Conservation (phyloP, 2,888 invertebrate genomes). For the Macaria liturata region DNA sequence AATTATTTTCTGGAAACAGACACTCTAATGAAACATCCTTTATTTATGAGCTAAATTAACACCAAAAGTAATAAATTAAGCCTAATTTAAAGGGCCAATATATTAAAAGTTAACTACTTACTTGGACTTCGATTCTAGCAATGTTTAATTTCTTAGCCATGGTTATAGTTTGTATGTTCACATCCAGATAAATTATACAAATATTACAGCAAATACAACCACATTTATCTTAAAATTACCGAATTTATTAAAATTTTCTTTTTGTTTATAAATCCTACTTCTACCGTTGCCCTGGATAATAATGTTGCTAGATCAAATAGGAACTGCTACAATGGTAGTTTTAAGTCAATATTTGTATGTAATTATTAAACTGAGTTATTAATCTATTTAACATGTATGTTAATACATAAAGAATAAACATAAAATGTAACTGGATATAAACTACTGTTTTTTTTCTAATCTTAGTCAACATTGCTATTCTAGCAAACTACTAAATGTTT, state of each 20-base stretch:
- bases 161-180: conserved; percentile 36
- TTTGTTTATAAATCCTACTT: conserved; percentile 80
- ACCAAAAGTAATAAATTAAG: no score
- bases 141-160: conserved; percentile 30
- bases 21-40: not conserved
- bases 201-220: conserved; percentile 50
- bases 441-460: no score
- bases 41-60: no score
- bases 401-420: no score
- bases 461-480: no score
- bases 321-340: conserved; percentile 1
- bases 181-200: conserved; percentile 28
- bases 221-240: conserved; percentile 26
- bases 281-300: conserved; percentile 79
- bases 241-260: conserved; percentile 67
- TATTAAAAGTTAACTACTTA: conserved; percentile 60
- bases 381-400: no score
- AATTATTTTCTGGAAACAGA: conserved; percentile 74
- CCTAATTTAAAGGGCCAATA: no score
- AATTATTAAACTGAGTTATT: no score
- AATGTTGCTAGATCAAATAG: conserved; percentile 49
- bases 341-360: no score
- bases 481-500: no score
- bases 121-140: conserved; percentile 90
- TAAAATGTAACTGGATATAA: no score